phyloP scores from a whole-genome alignment of 1,140 invertebrate genomes.

The Zaprionus ghesquierei region DNA sequence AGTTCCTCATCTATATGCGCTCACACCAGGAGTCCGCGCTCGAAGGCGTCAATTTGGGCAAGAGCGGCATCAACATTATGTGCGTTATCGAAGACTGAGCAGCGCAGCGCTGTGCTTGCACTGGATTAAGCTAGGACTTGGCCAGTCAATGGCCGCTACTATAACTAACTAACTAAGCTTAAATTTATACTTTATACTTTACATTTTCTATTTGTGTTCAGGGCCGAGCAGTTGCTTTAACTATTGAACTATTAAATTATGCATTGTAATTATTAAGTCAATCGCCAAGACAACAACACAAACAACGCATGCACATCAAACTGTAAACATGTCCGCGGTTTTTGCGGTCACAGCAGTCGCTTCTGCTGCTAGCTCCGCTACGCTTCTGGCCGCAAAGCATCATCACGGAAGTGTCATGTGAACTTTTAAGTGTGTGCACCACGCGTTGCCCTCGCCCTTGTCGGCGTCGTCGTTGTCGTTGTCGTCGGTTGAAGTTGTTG shows the following conservation, averaged over 20 bases:
- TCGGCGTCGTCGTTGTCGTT: conserved; percentile 1
- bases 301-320: conserved; percentile 28
- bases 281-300: conserved; percentile 37
- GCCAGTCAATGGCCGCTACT: conserved; percentile 10
- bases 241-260: conserved; percentile 70
- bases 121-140: conserved; percentile 12
- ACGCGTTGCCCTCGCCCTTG: background rate
- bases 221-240: conserved; percentile 8
- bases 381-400: conserved; percentile 26
- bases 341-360: conserved; percentile 46
- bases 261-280: conserved; percentile 71
- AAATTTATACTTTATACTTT: background rate
- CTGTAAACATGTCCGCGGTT: conserved; percentile 55
- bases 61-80: conserved; percentile 90
- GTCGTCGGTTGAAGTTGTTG: conserved; percentile 19
- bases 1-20: conserved; percentile 91
- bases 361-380: background rate
- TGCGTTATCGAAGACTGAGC: conserved; percentile 87
- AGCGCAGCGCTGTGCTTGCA: background rate
- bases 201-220: conserved; percentile 20
- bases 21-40: conserved; percentile 90
- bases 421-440: conserved; percentile 37
- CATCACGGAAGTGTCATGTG: conserved; percentile 47
- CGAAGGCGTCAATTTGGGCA: conserved; percentile 90
- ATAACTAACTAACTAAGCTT: conserved; percentile 2